Base-by-base conservation (phyloP, 2,888 invertebrate genomes). In the Odontomyia ornata region DNA sequence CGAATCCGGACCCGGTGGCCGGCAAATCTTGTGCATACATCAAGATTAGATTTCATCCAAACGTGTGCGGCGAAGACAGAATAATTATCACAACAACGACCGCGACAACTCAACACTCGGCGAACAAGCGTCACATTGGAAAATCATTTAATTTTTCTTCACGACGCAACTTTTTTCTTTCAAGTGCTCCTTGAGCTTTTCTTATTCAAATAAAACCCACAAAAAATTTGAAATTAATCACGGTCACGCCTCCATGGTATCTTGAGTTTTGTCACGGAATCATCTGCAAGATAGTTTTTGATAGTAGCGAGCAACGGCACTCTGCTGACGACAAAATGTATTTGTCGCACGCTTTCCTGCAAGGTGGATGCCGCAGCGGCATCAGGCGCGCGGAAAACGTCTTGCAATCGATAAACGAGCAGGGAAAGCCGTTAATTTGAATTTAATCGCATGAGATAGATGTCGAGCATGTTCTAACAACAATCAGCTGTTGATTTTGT, bases 11-110 rank as follows among this genome's bases (percentile, higher is more conserved):
- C 28, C n/a, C n/a, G 64, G 64, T 64, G 28, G 64, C 25, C 56
- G n/a, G 52, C 52, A 52, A 52, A 18, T 52, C 52, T 52, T 52
- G n/a, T 15, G 15, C 7, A 28, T 28, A 64, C 25, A 64, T 23
- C 27, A 64, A 36, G n/a, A 64, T 64, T 64, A 64, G 64, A 28
- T 28, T 64, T 64, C 64, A 28, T 4, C n/a, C 52, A 52, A 13
- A 52, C 52, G 52, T n/a, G 52, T 28, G n/a, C 64, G 64, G 28
- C 18, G 28, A 64, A n/a, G 52, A 52, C 4, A 52, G 52, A 52
- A 52, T 52, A 52, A 52, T 52, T 52, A 52, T 18, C n/a, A 52
- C 5, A 36, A 36, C 36, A 9, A 36, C 9, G 36, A 36, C 36
- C 3, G 9, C 36, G 36, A 9, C 36, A 36, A 36, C n/a, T n/a